Conservation (phyloP, 2,888 invertebrate genomes). For the Nomada ruficornis region DNA sequence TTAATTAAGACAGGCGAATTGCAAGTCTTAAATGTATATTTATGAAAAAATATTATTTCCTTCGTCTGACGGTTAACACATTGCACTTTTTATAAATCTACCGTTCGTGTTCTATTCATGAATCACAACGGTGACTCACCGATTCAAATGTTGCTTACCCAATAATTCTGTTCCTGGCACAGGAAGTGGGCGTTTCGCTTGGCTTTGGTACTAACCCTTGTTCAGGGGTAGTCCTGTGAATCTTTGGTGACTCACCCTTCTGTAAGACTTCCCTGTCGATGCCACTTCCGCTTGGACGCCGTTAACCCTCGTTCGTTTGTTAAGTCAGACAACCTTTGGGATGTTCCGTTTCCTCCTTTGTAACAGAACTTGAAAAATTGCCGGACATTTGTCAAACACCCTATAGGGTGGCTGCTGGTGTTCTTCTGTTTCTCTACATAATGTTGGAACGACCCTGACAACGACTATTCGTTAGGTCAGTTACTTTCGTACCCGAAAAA, state of each 20-base stretch:
- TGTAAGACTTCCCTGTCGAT: slow-evolving; percentile 1
- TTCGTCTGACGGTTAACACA: background rate
- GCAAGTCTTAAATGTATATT: too few relatives aligned
- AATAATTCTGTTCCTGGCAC: slow-evolving; percentile 7
- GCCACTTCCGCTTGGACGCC: slow-evolving; percentile 18
- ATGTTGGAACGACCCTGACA: background rate
- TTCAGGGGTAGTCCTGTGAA: background rate
- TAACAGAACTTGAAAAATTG: slow-evolving; percentile 23
- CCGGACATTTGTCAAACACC: slow-evolving; percentile 23
- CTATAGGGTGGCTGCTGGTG: background rate
- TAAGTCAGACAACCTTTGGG: slow-evolving; percentile 29
- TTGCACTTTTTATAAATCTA: background rate
- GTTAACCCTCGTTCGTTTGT: slow-evolving; percentile 42
- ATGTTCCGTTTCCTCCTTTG: slow-evolving; percentile 31
- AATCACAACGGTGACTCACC: slow-evolving; percentile 33
- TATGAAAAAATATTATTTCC: too few relatives aligned
- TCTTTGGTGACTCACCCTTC: slow-evolving; percentile 26
- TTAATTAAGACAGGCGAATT: too few relatives aligned
- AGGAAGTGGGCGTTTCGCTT: slow-evolving; percentile 43
- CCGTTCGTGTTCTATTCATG: background rate
- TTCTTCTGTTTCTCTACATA: background rate
- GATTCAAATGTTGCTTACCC: slow-evolving; percentile 20
- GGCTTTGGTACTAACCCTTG: slow-evolving; percentile 21
- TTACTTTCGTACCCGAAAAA: background rate
- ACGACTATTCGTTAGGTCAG: background rate